phyloP scores from a whole-genome alignment of 2,888 invertebrate species.

The Gnatocerus cornutus region DNA sequence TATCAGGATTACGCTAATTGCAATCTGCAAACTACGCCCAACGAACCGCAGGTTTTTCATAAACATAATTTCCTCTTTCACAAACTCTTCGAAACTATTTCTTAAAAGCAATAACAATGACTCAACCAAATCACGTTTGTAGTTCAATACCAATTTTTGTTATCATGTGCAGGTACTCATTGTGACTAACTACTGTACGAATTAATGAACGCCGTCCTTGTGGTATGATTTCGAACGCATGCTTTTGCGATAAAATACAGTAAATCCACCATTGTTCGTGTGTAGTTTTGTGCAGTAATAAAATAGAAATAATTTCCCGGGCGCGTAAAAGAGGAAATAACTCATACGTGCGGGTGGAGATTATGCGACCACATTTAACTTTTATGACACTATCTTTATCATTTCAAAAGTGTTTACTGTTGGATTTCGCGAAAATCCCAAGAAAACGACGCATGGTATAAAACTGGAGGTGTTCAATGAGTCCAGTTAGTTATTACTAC shows the following conservation, averaged over 20 bases:
- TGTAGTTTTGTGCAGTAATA: background rate
- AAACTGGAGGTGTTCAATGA: slow-evolving; percentile 9
- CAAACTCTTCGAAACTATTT: background rate
- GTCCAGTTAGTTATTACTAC: slow-evolving; percentile 5
- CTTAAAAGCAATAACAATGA: background rate
- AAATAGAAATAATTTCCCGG: too few relatives aligned
- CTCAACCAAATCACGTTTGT: slow-evolving; percentile 13
- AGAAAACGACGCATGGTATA: slow-evolving; percentile 8
- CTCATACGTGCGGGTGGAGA: slow-evolving; percentile 1
- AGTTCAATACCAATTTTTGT: slow-evolving; percentile 14
- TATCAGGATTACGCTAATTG: too few relatives aligned
- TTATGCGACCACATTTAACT: background rate
- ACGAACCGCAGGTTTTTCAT: background rate
- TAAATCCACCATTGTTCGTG: background rate
- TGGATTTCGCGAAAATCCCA: background rate
- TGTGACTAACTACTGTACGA: slow-evolving; percentile 8
- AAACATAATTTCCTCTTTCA: background rate
- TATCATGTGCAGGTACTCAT: slow-evolving; percentile 21
- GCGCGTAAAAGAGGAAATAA: slow-evolving; percentile 10
- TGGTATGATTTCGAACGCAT: slow-evolving; percentile 14
- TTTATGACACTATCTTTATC: slow-evolving; percentile 13
- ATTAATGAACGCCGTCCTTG: slow-evolving; percentile 24
- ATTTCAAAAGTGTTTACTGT: background rate
- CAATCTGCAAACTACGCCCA: too few relatives aligned
- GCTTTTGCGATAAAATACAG: slow-evolving; percentile 21